These are phyloP conservation scores for Eudasyphora cyanicolor DNA, from an alignment of 2,888 invertebrate genomes.

Conservation along the genomic window DNA sequence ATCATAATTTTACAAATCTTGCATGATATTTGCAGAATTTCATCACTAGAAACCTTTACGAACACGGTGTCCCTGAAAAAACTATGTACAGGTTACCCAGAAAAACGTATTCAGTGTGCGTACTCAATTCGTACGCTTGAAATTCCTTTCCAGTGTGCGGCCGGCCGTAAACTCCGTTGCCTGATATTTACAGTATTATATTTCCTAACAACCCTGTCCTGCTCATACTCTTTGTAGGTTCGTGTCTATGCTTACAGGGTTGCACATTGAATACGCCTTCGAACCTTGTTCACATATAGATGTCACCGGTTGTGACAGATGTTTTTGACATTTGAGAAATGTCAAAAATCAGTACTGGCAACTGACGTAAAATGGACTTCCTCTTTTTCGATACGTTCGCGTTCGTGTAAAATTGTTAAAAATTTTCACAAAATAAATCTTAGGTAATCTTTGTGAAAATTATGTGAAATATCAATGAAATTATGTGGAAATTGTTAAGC, in stretches of 20 bases:
- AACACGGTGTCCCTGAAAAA: too few relatives aligned
- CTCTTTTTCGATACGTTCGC: conserved; percentile 80
- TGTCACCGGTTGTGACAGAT: conserved; percentile 29
- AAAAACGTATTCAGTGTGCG: too few relatives aligned
- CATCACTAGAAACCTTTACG: too few relatives aligned
- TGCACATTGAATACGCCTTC: background rate
- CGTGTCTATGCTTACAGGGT: background rate
- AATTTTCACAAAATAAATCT: conserved; percentile 79
- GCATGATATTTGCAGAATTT: too few relatives aligned
- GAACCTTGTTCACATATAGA: conserved; percentile 50
- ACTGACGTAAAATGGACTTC: conserved; percentile 75
- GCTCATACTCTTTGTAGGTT: background rate
- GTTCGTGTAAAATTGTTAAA: conserved; percentile 79
- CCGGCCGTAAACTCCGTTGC: too few relatives aligned
- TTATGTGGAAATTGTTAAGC: conserved; percentile 63
- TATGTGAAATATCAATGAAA: conserved; percentile 57
- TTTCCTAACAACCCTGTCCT: background rate
- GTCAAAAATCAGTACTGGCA: conserved; percentile 70
- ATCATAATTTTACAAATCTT: too few relatives aligned
- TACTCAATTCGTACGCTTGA: too few relatives aligned
- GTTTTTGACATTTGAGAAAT: conserved; percentile 64
- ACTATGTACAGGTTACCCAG: too few relatives aligned
- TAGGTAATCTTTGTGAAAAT: conserved; percentile 78
- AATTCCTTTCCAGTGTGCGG: too few relatives aligned
- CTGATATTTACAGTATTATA: background rate